These are phyloP conservation scores for Augochlorella aurata DNA, from an alignment of 2,888 invertebrate species.

Conservation along the genomic window DNA sequence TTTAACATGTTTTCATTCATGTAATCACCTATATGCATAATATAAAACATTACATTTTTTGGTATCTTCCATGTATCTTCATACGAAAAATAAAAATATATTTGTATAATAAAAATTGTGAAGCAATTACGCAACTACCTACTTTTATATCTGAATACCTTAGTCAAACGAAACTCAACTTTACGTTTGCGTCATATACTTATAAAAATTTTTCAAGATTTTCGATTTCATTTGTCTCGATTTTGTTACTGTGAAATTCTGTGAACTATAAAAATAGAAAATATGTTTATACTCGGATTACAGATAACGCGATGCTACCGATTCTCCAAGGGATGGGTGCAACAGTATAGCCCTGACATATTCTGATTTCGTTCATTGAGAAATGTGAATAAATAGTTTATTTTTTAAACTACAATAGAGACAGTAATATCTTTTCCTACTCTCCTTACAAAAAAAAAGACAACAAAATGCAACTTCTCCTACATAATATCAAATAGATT, in stretches of 20 bases:
- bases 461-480: constrained; percentile 47
- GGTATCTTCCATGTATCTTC: neutral
- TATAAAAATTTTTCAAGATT: constrained; percentile 17
- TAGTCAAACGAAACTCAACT: constrained; percentile 5
- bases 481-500: constrained; percentile 41
- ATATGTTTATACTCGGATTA: constrained; percentile 36
- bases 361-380: constrained; percentile 30
- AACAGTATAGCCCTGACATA: constrained; percentile 36
- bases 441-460: constrained; percentile 40
- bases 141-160: constrained; percentile 18
- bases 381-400: constrained; percentile 63
- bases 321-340: constrained; percentile 44
- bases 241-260: constrained; percentile 38
- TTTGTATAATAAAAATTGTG: constrained; percentile 8
- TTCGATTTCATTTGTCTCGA: constrained; percentile 7
- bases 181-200: constrained; percentile 6
- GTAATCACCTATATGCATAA: constrained; percentile 4
- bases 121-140: constrained; percentile 15
- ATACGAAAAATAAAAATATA: neutral
- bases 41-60: constrained; percentile 23
- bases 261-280: constrained; percentile 61
- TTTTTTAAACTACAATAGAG: constrained; percentile 51
- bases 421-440: constrained; percentile 34
- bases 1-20: constrained; percentile 8
- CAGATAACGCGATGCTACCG: constrained; percentile 33